Base-by-base conservation (phyloP, 1,140 invertebrate species). In the Caenorhabditis inopinata region DNA sequence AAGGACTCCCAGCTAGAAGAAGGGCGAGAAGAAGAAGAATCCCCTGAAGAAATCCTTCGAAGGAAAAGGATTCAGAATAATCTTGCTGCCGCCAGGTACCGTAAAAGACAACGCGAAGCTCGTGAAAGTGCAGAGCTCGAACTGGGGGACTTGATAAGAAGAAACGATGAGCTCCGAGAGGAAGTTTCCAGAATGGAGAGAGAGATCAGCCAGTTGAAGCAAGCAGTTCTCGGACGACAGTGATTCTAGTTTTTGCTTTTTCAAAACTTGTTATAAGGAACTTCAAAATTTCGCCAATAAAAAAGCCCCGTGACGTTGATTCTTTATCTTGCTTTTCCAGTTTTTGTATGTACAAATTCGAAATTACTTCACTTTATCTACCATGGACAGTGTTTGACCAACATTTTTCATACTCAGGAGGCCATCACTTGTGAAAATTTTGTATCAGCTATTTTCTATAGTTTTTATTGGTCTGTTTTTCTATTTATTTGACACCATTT, bases 51-150 rank as follows among this genome's bases (percentile, higher is more conserved):
- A n/a, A 68, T 68, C 18, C 58, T 68, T 18, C 29, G 58, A 68
- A 18, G 58, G 38, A 68, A 68, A 32, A 68, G 58, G 32, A 68
- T 68, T 68, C 58, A 68, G 77, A 79, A 79, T 23, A 79, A 79
- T 38, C 29, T 68, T 18, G 77, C 77, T 9, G 77, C 77, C 3
- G 77, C 77, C 35, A 42, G 77, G 23, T 79, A 79, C 23, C 77
- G 77, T 21, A 79, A 79, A 38, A 42, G 77, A 58, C 77, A 79
- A 79, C 49, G 77, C 5, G 77, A 79, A 23, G 49, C 53, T 42
- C 53, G 68, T 25, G 35, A 79, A 23, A 46, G 35, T 27, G 77
- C 53, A 6, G 68, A 68, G 38, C 35, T 46, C 16, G 77, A 79
- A 14, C 29, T 79, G 23, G 77, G 53, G 7, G 77, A 79, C 14